These are phyloP conservation scores for Meta bourneti DNA, from an alignment of 2,888 invertebrate genomes.

Conservation along the genomic window DNA sequence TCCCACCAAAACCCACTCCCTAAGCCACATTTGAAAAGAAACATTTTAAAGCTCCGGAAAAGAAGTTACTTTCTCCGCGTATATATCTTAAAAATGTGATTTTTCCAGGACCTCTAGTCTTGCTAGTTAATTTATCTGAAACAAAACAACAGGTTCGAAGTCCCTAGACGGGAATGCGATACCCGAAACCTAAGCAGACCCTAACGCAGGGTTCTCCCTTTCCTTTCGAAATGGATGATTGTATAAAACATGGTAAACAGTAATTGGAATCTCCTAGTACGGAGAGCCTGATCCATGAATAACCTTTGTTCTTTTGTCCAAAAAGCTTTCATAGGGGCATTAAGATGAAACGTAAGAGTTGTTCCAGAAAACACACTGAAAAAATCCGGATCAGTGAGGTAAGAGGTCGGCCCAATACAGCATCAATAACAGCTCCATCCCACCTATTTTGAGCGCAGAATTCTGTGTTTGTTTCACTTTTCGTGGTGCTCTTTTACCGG, in stretches of 20 bases:
- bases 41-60: too few species aligned
- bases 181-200: too few species aligned
- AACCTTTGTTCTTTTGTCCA: background rate
- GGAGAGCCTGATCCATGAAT: background rate
- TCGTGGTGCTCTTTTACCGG: conserved; percentile 40
- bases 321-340: background rate
- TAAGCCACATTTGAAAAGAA: too few species aligned
- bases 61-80: too few species aligned
- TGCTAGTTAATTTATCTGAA: too few species aligned
- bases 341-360: conserved; percentile 2
- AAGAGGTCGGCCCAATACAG: conserved; percentile 9
- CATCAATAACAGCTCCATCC: conserved; percentile 12
- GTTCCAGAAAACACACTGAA: background rate
- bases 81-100: too few species aligned
- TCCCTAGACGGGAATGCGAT: too few species aligned
- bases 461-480: conserved; percentile 60
- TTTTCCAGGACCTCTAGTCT: too few species aligned
- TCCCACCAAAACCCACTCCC: too few species aligned
- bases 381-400: conserved; percentile 23
- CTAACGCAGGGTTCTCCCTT: too few species aligned
- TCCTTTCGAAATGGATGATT: background rate
- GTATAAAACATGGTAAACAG: background rate
- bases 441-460: conserved; percentile 40
- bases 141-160: too few species aligned
- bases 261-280: background rate